Conservation (phyloP, 2,888 invertebrate genomes). For the Cheilosia scutellata region DNA sequence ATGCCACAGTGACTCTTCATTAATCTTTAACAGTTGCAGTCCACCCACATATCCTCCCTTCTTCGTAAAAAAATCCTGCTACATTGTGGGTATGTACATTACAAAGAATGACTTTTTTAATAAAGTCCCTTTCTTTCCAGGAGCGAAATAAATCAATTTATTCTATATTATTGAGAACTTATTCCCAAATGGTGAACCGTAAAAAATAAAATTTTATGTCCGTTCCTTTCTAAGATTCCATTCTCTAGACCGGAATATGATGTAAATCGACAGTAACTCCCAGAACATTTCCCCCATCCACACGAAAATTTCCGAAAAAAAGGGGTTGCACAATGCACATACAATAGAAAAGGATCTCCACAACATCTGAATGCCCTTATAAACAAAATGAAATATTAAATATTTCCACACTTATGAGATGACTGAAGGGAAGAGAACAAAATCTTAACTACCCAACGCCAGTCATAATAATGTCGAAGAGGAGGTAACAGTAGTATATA, state of each 20-base stretch:
- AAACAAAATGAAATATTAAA: conserved; percentile 35
- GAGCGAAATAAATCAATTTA: conserved; percentile 37
- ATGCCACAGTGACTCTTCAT: too few relatives aligned
- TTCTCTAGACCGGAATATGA: not conserved
- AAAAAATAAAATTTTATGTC: conserved; percentile 45
- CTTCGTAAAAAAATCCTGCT: not conserved
- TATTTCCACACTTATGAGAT: conserved; percentile 52
- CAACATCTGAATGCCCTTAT: conserved; percentile 23
- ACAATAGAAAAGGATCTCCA: conserved; percentile 18
- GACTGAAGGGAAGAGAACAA: not conserved
- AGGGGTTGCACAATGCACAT: not conserved
- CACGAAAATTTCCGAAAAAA: conserved; percentile 6
- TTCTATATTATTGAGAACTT: conserved; percentile 50
- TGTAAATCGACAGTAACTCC: conserved; percentile 42
- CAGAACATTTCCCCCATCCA: not conserved
- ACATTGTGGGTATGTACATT: not conserved
- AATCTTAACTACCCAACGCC: not conserved
- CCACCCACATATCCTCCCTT: not conserved
- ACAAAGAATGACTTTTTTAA: conserved; percentile 18
- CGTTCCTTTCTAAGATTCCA: conserved; percentile 4
- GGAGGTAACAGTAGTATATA: too few relatives aligned
- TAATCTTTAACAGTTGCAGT: not conserved
- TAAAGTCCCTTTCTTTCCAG: conserved; percentile 16
- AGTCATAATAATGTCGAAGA: conserved; percentile 56
- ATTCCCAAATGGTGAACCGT: conserved; percentile 51